Evolutionary conservation across 2,797 vertebrate genomes (phyloP).

Genomic region (Orestias chungarensis): DNA sequence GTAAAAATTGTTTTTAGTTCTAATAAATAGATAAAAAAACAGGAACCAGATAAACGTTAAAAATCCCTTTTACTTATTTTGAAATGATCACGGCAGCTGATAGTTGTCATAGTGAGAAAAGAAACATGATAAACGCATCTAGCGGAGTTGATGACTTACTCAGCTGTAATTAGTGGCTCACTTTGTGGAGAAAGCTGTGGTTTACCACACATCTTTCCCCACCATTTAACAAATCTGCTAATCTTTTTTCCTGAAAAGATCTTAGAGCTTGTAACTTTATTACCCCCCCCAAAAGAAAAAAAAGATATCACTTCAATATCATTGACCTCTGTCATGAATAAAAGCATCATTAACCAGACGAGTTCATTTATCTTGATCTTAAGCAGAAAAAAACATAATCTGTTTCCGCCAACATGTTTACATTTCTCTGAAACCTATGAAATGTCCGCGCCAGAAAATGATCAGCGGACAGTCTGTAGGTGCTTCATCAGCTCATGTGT

Average conservation of each 20-base stretch:
- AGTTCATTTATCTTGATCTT: conserved; percentile 75
- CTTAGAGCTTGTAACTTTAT: conserved; percentile 50
- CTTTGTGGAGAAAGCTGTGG: conserved; percentile 34
- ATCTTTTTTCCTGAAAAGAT: conserved; percentile 33
- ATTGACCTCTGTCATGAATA: conserved; percentile 63
- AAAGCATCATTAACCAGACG: conserved; percentile 79
- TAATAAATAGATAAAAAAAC: neutral
- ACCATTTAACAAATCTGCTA: conserved; percentile 43
- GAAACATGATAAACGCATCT: conserved; percentile 37
- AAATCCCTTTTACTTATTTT: conserved; percentile 15
- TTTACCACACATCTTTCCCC: conserved; percentile 45
- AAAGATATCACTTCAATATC: conserved; percentile 68
- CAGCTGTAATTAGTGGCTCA: conserved; percentile 48
- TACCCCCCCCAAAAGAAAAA: too few relatives aligned
- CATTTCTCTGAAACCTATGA: conserved; percentile 69
- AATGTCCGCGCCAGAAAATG: conserved; percentile 78
- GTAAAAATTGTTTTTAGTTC: neutral
- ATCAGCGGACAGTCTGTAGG: conserved; percentile 81
- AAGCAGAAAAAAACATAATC: conserved; percentile 72
- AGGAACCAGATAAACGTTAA: neutral
- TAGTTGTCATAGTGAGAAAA: conserved; percentile 29
- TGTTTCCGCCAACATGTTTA: conserved; percentile 63
- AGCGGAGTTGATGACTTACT: conserved; percentile 53
- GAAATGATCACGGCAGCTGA: too few relatives aligned
- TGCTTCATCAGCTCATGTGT: conserved; percentile 60